These are phyloP conservation scores for Oithona nana DNA, from an alignment of 2,888 invertebrate genomes.

Conservation along the genomic window DNA sequence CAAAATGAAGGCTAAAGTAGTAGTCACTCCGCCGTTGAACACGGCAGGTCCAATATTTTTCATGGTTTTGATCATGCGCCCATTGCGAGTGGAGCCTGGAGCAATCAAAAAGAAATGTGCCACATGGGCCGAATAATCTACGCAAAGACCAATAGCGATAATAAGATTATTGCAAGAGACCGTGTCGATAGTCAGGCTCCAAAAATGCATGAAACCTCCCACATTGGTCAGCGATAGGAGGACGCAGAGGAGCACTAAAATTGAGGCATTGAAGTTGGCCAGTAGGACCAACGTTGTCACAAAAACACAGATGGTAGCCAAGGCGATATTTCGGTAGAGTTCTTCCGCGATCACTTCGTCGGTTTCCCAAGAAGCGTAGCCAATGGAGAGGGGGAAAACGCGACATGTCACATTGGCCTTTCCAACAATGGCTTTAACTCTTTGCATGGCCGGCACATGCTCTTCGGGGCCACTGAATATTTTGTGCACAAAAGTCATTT, in stretches of 20 bases:
- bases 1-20: conserved; percentile 48
- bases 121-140: conserved; percentile 35
- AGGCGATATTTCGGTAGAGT: conserved; percentile 50
- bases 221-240: conserved; percentile 44
- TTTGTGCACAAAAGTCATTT: not conserved
- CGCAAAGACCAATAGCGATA: conserved; percentile 33
- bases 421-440: conserved; percentile 37
- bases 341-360: conserved; percentile 44
- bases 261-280: conserved; percentile 51
- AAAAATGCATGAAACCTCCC: conserved; percentile 32
- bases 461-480: conserved; percentile 32
- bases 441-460: conserved; percentile 53
- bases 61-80: conserved; percentile 28
- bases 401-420: conserved; percentile 35
- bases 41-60: conserved; percentile 51
- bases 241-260: conserved; percentile 44
- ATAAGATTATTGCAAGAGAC: conserved; percentile 33
- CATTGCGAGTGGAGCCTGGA: conserved; percentile 21
- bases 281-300: conserved; percentile 53
- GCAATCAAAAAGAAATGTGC: conserved; percentile 30
- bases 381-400: conserved; percentile 20
- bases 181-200: conserved; percentile 34
- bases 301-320: conserved; percentile 59
- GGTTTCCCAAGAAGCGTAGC: conserved; percentile 21
- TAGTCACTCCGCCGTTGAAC: conserved; percentile 54